Base-by-base conservation (phyloP, 2,797 vertebrate species). In the Enteromius viviparus region DNA sequence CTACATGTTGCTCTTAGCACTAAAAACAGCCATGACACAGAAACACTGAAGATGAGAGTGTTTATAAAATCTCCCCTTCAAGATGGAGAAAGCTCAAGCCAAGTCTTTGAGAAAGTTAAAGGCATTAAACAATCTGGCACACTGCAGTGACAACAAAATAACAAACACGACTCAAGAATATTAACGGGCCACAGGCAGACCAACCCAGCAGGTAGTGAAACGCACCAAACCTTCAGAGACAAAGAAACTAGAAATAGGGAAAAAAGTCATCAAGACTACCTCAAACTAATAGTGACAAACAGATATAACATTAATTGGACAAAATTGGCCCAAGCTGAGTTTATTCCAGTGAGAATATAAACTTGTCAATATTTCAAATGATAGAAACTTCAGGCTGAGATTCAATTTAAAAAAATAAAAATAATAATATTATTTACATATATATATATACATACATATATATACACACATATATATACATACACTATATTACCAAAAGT, bases 1-100 rank as follows among this genome's bases (percentile, higher is more conserved):
- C 49, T 34, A 77, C 64, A 82, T 83, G 64, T 77, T 68, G 74
- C 51, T 83, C 51, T 70, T 19, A 72, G 69, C 53, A 34, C 55
- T 62, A 12, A 81, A 72, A 72, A 72, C 55, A 72, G 53, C 40
- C 58, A 19, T 45, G 23, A 64, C 58, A 45, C 58, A 68, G 32
- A 40, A 77, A 66, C 49, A 34, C 34, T 58, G 74, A 83, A 66
- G 21, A 82, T n/a, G 23, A 53, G 47, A 10, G 60, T 68, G 71
- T 82, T 82, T 81, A 65, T 19, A 64, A 72, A 62, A 32, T 45
- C 51, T 70, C 34, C 34, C 29, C 37, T 32, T 80, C 70, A 60
- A 45, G 65, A 80, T 60, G 23, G 42, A 76, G 49, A 32, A 76
- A 26, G 42, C 26, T 32, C 29, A n/a, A 72, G 79, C 40, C 53